A percentile compares a stretch with the other conserved stretches of the same genome.
phyloP scores from a whole-genome alignment of 2,797 vertebrate species.

The Neostethus bicornis region DNA sequence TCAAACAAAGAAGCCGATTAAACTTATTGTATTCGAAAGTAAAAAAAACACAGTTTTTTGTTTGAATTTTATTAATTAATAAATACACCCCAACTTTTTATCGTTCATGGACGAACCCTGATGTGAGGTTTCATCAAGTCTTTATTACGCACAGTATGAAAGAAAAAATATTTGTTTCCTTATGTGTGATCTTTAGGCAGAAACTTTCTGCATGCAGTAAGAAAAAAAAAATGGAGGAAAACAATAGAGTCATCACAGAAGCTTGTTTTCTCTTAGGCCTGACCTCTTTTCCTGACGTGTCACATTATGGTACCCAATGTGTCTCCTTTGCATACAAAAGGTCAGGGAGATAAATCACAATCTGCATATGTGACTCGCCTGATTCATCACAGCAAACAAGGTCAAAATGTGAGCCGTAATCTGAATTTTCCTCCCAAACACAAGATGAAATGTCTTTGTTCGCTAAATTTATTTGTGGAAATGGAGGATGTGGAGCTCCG shows the following conservation, averaged over 20 bases:
- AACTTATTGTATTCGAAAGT: no score
- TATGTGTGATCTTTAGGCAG: conserved; percentile 23
- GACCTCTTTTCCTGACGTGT: conserved; percentile 81
- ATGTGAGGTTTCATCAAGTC: not conserved
- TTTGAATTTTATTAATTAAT: no score
- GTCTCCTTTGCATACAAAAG: conserved; percentile 86
- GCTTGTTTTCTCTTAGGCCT: conserved; percentile 73
- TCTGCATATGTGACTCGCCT: conserved; percentile 66
- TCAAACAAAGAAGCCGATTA: no score
- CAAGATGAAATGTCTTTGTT: conserved; percentile 73
- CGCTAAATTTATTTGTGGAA: conserved; percentile 50
- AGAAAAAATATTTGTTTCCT: conserved; percentile 4
- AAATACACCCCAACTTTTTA: no score
- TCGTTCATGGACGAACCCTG: no score
- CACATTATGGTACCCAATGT: conserved; percentile 77
- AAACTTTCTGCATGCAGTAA: conserved; percentile 59
- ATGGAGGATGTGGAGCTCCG: conserved; percentile 45
- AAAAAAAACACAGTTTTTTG: no score
- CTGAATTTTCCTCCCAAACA: conserved; percentile 64
- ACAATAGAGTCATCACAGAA: conserved; percentile 68
- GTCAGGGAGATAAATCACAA: conserved; percentile 85
- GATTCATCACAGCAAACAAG: conserved; percentile 80
- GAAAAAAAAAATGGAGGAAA: conserved; percentile 55
- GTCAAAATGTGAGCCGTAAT: conserved; percentile 74
- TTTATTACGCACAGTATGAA: not conserved